phyloP scores from a whole-genome alignment of 1,140 invertebrate genomes.

The Steinernema khuongi region DNA sequence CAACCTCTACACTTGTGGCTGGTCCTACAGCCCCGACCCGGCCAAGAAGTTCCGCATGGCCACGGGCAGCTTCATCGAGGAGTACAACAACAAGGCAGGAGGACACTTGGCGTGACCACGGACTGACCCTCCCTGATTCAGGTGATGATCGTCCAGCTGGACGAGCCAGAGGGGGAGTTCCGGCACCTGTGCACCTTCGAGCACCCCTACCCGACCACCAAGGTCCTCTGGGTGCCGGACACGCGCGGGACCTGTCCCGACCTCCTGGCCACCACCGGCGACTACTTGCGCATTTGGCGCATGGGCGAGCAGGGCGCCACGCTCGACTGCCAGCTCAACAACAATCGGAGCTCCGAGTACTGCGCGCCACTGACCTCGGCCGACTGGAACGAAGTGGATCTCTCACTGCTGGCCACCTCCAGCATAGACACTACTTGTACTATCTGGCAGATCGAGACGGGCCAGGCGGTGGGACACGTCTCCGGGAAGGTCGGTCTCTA shows the following conservation, averaged over 20 bases:
- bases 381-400: constrained; percentile 99
- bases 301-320: constrained; percentile 29
- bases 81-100: constrained; percentile 67
- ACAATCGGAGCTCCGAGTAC: constrained; percentile 97
- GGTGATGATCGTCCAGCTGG: constrained; percentile 78
- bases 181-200: constrained; percentile 92
- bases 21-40: constrained; percentile 86
- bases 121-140: constrained; percentile 22
- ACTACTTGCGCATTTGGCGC: constrained; percentile 42
- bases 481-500: constrained; percentile 65
- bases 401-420: constrained; percentile 92
- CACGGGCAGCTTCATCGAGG: constrained; percentile 95
- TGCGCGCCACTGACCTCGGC: constrained; percentile 97
- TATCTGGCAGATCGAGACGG: constrained; percentile 86
- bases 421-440: constrained; percentile 99
- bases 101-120: background rate
- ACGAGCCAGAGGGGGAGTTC: constrained; percentile 98
- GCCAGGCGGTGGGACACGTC: background rate
- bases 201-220: constrained; percentile 90
- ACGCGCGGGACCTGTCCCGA: constrained; percentile 66
- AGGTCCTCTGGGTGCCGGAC: constrained; percentile 56
- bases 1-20: constrained; percentile 98
- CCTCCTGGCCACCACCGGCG: constrained; percentile 67
- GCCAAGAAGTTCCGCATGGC: constrained; percentile 85
- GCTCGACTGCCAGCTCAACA: constrained; percentile 38